Evolutionary conservation across 92 coral and sea anemone species (phyloP), one percentile per base, ranked within the genome.

Genomic region (Blastomussa wellsi): DNA sequence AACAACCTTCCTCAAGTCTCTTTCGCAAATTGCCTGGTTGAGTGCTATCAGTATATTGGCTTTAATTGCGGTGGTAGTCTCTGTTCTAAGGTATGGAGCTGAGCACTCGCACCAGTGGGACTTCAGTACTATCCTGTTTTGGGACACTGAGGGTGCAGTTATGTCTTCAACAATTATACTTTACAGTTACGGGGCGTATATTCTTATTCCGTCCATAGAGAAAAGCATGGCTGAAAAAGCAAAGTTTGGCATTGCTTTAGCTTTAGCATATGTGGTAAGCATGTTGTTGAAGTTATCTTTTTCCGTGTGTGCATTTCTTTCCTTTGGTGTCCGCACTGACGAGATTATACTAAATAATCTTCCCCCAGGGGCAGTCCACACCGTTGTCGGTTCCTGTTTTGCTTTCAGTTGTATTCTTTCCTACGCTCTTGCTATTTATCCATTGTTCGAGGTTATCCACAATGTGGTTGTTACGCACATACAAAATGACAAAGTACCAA

Each of bases 21-120:
- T 75, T 10, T 75, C 79, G 2, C 48, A 36, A 39, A 59, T 78
- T 14, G 82, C 82, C 10, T 78, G 82, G 82, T 57, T 78, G 62
- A 78, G 82, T 42, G 20, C 12, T 24, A 42, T 78, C 51, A 78
- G 52, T 16, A 11, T 78, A 2, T 16, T 64, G 6, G 70, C 32
- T 57, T 22, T 78, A 7, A 31, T 4, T 29, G 59, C 12, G 10
- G 53, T 62, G 55, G 73, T 37, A 5, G 24, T 66, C 2, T 16
- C 28, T 42, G 57, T 66, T 62, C n/a, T 79, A 3, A n/a, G 64
- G 38, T 76, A 44, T 20, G 80, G 80, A 26, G 49, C 33, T 15
- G 71, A 19, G 19, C 44, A n/a, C 24, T 17, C 19, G 42, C 13
- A 20, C 29, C 26, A 51, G 68, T 78, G 42, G 81, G 24, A 51